These are phyloP conservation scores for Lagorchestes hirsutus DNA, from an alignment of 2,797 vertebrate species.

Conservation along the genomic window DNA sequence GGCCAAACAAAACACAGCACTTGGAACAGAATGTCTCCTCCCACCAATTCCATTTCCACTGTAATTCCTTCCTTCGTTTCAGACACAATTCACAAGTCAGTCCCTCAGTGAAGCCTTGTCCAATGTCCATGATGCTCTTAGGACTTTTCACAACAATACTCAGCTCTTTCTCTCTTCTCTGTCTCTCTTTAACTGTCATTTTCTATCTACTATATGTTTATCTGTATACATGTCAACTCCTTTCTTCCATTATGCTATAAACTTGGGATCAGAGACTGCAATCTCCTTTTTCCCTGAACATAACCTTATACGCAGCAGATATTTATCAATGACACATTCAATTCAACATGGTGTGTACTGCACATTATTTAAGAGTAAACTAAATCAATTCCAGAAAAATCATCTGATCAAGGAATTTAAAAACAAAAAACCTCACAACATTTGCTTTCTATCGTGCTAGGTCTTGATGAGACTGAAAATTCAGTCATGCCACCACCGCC, in stretches of 20 bases:
- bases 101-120: not conserved
- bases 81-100: not conserved
- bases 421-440: constrained; percentile 52
- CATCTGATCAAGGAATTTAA: constrained; percentile 60
- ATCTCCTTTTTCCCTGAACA: not conserved
- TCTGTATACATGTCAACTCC: not conserved
- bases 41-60: constrained; percentile 57
- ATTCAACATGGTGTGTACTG: not conserved
- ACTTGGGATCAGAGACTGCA: not conserved
- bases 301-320: not conserved
- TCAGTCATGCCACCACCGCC: not conserved
- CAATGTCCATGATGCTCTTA: not conserved
- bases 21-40: not conserved
- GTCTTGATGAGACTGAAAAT: not conserved
- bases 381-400: constrained; percentile 32
- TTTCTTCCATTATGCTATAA: not conserved
- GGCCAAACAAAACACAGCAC: constrained; percentile 7
- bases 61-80: constrained; percentile 40
- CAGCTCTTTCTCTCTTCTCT: not conserved
- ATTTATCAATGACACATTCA: not conserved
- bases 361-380: not conserved
- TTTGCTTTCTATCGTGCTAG: constrained; percentile 55
- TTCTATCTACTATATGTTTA: not conserved
- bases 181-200: not conserved
- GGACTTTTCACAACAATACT: not conserved